Percentiles rank a stretch among this genome's conserved stretches.
These are phyloP conservation scores for Cyclargus thomasi DNA, from an alignment of 1,140 invertebrate genomes.

Conservation along the genomic window DNA sequence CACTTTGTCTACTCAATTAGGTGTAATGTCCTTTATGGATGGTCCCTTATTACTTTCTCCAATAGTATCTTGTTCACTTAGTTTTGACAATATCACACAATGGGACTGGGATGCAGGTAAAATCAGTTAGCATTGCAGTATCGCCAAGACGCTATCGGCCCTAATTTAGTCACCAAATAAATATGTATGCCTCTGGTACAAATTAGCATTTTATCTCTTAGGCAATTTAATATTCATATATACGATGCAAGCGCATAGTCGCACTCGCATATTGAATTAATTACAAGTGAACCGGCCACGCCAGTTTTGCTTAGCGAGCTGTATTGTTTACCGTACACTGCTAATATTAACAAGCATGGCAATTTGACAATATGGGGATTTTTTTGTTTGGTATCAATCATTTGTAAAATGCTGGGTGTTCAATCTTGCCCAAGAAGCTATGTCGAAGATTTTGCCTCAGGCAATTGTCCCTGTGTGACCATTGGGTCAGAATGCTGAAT, in stretches of 20 bases:
- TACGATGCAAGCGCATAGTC: constrained; percentile 55
- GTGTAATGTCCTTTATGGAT: too few species aligned
- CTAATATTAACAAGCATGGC: background rate
- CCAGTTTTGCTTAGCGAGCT: constrained; percentile 25
- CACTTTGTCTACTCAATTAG: too few species aligned
- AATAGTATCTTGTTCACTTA: too few species aligned
- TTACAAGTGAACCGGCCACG: constrained; percentile 34
- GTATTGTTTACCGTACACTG: constrained; percentile 19
- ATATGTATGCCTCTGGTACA: constrained; percentile 55
- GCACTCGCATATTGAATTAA: constrained; percentile 55
- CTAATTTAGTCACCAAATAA: constrained; percentile 48
- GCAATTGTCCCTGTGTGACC: too few species aligned
- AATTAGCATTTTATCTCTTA: constrained; percentile 71
- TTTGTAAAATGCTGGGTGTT: too few species aligned
- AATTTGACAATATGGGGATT: background rate
- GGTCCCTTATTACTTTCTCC: too few species aligned
- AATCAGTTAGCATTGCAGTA: constrained; percentile 33
- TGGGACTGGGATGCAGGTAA: constrained; percentile 24
- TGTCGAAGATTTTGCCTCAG: too few species aligned
- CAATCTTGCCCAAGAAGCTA: background rate
- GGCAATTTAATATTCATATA: constrained; percentile 66
- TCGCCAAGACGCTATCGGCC: constrained; percentile 40
- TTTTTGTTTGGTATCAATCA: too few species aligned
- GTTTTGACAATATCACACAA: background rate
- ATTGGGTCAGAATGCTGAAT: too few species aligned